A percentile compares a stretch with the other conserved stretches of the same genome.
Conservation (phyloP, 2,113 vertebrate species). For the Thunnus thynnus region DNA sequence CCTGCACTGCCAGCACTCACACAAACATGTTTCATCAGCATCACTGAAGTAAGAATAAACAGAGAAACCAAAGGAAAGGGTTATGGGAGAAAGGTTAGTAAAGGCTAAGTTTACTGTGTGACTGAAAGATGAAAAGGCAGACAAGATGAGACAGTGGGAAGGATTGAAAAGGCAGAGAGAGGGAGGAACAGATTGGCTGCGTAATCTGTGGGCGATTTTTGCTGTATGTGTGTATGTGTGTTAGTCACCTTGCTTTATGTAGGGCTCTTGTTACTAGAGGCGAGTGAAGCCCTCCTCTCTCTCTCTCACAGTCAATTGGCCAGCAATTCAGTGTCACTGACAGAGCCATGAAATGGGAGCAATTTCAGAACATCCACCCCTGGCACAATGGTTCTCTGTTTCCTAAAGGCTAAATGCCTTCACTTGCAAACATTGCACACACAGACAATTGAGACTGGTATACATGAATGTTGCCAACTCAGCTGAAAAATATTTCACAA, state of each 20-base stretch:
- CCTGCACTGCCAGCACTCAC: not conserved
- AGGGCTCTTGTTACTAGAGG: constrained; percentile 15
- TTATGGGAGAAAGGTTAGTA: constrained; percentile 11
- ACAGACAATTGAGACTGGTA: not conserved
- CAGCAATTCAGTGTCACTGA: constrained; percentile 3
- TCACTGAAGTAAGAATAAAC: constrained; percentile 25
- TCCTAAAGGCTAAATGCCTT: constrained; percentile 19
- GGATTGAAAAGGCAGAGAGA: not conserved
- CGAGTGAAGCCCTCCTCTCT: constrained; percentile 7
- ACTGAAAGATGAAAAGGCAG: constrained; percentile 35
- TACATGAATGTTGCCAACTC: constrained; percentile 7
- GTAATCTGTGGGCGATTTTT: not conserved
- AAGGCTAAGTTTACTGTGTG: not conserved
- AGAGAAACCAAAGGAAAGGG: not conserved
- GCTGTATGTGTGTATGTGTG: constrained; percentile 1
- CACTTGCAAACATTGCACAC: not conserved
- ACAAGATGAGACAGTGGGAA: constrained; percentile 28
- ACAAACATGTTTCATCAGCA: constrained; percentile 8
- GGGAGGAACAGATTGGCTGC: not conserved
- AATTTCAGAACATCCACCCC: constrained; percentile 19
- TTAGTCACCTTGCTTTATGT: constrained; percentile 23
- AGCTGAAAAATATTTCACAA: constrained; percentile 10
- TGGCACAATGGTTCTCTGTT: constrained; percentile 22
- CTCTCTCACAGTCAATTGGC: constrained; percentile 38
- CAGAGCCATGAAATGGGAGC: constrained; percentile 8